Evolutionary conservation across 2,888 invertebrate genomes (phyloP), one percentile per base, ranked within the genome.

Genomic region (Sylvicola cinctus): DNA sequence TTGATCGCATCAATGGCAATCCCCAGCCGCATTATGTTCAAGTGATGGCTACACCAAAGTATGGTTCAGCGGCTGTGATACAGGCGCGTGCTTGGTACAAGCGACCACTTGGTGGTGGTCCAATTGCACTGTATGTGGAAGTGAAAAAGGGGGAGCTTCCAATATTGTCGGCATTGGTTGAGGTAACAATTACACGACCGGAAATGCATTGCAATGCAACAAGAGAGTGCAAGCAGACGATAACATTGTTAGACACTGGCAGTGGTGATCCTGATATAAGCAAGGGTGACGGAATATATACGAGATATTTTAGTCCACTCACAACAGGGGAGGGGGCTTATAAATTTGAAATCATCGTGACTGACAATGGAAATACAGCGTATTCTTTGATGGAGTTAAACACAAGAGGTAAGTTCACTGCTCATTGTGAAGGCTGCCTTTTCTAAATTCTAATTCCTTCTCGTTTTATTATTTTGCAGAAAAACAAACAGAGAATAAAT

Each of bases 251-350:
- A 32, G 72, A 71, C 48, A 65, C 63, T 30, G 72, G 71, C 8
- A 61, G 63, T 42, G 70, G 69, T 39, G 72, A 72, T 52, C 70
- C 72, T 1, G 74, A 74, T 48, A 60, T 72, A 16, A 65, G 64
- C 15, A 62, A 60, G 47, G 66, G 66, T 2, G 74, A 74, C 49
- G 74, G 74, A 2, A 60, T 74, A 10, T 74, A 74, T 46, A 66
- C 71, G 1, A 58, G 69, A 30, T 71, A 69, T 46, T 66, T 68
- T 42, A 62, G 57, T 39, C 61, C 65, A n/a, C 53, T 54, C 4
- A 3, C 7, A 10, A 4, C 11, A 3, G 30, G 15, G 7, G 13
- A 7, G 5, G 16, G 4, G 26, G 50, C 52, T 15, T 66, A 65
- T 44, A 62, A 57, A 4, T 63, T 66, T 41, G 60, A 64, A 43